Conservation (phyloP, 1,140 invertebrate species). For the Rhagoletis pomonella region DNA sequence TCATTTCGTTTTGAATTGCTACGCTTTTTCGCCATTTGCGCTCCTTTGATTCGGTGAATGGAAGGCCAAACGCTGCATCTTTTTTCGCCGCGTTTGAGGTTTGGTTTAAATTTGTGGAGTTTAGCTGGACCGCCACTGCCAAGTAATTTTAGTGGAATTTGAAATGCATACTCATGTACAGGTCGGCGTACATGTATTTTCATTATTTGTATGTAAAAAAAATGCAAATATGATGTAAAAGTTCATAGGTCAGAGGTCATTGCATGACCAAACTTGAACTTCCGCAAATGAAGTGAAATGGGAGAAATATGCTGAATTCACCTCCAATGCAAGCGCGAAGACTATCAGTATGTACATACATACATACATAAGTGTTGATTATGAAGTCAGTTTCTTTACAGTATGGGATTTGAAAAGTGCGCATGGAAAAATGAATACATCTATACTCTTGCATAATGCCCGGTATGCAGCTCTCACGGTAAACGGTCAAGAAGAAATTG, state of each 20-base stretch:
- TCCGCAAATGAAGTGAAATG: no score
- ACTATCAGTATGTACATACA: no score
- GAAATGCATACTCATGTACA: not conserved
- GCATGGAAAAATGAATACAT: no score
- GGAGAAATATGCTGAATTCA: no score
- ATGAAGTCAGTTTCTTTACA: no score
- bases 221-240: not conserved
- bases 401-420: no score
- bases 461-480: no score
- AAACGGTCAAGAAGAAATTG: no score
- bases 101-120: not conserved
- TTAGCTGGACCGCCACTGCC: not conserved
- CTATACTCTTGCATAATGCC: no score
- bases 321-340: not conserved
- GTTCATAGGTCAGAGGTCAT: conserved; percentile 40
- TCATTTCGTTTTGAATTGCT: conserved; percentile 11
- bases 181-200: not conserved
- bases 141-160: not conserved
- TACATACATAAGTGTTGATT: no score
- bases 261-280: conserved; percentile 36
- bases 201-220: not conserved
- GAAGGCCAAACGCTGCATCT: conserved; percentile 6
- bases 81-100: conserved; percentile 6
- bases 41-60: conserved; percentile 19
- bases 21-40: conserved; percentile 8